phyloP scores from a whole-genome alignment of 1,140 invertebrate species.

The Acromyrmex echinatior region DNA sequence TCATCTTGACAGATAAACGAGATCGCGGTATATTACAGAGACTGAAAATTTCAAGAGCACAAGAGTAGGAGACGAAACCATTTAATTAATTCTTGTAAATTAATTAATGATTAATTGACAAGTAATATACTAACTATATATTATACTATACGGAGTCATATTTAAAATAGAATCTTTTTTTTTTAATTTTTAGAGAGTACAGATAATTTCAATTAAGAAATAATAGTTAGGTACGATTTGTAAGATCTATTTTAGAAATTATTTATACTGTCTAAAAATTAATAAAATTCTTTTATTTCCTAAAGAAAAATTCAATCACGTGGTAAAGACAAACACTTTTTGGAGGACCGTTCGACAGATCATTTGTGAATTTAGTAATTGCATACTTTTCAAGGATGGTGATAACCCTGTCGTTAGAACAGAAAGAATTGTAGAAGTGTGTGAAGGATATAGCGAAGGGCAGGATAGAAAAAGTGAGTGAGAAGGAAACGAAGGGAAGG shows the following conservation, averaged over 20 bases:
- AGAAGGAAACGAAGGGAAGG: conserved; percentile 34
- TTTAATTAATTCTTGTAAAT: not conserved
- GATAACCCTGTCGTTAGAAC: conserved; percentile 14
- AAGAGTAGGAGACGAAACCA: not conserved
- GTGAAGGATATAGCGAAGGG: conserved; percentile 32
- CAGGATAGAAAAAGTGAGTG: conserved; percentile 35
- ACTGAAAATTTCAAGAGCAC: not conserved
- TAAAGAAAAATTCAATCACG: not conserved
- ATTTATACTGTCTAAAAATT: not conserved
- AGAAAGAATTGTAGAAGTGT: not conserved
- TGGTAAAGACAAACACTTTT: not conserved
- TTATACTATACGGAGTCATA: not conserved
- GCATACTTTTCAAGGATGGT: conserved; percentile 19
- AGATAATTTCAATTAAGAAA: too few relatives aligned
- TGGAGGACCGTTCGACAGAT: not conserved
- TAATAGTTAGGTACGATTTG: too few relatives aligned
- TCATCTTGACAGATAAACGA: not conserved
- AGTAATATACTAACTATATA: not conserved
- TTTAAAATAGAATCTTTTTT: not conserved
- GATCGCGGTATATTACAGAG: not conserved
- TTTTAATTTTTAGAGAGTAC: too few relatives aligned
- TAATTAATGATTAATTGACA: not conserved
- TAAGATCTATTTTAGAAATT: not conserved
- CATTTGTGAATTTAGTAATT: conserved; percentile 2
- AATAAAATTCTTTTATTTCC: not conserved